Evolutionary conservation across 2,797 vertebrate genomes (phyloP).

Genomic region (Danio jaintianensis): DNA sequence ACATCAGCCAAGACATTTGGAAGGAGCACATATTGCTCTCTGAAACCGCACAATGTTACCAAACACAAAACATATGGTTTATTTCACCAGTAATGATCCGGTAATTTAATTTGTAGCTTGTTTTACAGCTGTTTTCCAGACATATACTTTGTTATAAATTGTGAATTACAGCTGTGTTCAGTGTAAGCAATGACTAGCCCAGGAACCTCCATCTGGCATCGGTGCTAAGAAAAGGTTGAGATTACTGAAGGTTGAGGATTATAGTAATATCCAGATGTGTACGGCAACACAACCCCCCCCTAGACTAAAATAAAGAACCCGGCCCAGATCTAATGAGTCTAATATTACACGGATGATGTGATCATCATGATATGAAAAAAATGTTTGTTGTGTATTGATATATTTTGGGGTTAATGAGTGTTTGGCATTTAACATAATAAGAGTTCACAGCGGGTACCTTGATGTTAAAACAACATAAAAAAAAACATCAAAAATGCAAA

Average conservation of each 20-base stretch:
- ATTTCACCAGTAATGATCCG: neutral
- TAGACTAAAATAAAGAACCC: neutral
- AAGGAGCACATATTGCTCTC: neutral
- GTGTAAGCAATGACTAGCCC: conserved; percentile 22
- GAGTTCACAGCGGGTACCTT: no score
- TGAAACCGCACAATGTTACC: neutral
- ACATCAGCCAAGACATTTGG: neutral
- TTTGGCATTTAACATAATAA: no score
- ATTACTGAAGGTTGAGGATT: conserved; percentile 4
- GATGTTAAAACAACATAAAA: no score
- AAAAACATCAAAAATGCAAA: no score
- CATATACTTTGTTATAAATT: conserved; percentile 6
- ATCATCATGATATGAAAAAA: no score
- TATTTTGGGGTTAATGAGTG: no score
- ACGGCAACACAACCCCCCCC: neutral
- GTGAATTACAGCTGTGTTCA: conserved; percentile 19
- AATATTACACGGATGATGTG: neutral
- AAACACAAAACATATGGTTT: neutral
- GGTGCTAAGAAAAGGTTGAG: conserved; percentile 19
- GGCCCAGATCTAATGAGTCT: neutral
- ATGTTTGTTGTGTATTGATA: no score
- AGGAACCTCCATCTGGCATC: conserved; percentile 2
- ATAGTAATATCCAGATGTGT: conserved; percentile 13
- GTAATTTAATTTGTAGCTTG: neutral
- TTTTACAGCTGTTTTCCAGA: conserved; percentile 7